Evolutionary conservation across 2,888 invertebrate genomes (phyloP).

Genomic region (Deladenus siricidicola): DNA sequence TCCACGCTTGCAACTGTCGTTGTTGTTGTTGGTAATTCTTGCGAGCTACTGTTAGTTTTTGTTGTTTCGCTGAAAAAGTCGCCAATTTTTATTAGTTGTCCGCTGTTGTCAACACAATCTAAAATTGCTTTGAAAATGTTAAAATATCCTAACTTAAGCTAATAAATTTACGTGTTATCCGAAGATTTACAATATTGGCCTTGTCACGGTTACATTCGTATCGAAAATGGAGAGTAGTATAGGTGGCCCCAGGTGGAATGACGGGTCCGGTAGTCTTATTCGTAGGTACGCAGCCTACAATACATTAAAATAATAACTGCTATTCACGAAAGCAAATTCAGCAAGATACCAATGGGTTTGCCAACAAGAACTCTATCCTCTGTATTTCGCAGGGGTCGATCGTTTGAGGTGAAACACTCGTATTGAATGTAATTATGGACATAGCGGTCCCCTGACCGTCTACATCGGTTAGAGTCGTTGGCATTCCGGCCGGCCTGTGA

Average conservation of each 20-base stretch:
- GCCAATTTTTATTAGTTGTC: conserved; percentile 26
- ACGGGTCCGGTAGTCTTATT: conserved; percentile 19
- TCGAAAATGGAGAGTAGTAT: conserved; percentile 25
- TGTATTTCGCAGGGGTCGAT: background rate
- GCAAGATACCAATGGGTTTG: conserved; percentile 10
- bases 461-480: conserved; percentile 7
- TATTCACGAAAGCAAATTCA: background rate
- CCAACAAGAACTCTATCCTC: conserved; percentile 6
- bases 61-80: conserved; percentile 21
- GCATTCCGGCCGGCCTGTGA: too few relatives aligned
- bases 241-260: conserved; percentile 19
- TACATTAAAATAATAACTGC: too few relatives aligned
- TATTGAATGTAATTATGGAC: conserved; percentile 28
- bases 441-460: conserved; percentile 21
- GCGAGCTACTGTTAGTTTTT: conserved; percentile 14
- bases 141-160: too few relatives aligned
- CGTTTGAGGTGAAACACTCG: conserved; percentile 15
- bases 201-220: conserved; percentile 23
- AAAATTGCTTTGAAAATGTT: too few relatives aligned
- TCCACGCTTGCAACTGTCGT: conserved; percentile 21
- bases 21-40: too few relatives aligned
- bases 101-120: conserved; percentile 31
- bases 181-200: conserved; percentile 21
- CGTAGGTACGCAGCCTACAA: conserved; percentile 28
- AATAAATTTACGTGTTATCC: conserved; percentile 26